These are phyloP conservation scores for Cataglyphis altisquamis DNA, from an alignment of 2,888 invertebrate species.

Conservation along the genomic window DNA sequence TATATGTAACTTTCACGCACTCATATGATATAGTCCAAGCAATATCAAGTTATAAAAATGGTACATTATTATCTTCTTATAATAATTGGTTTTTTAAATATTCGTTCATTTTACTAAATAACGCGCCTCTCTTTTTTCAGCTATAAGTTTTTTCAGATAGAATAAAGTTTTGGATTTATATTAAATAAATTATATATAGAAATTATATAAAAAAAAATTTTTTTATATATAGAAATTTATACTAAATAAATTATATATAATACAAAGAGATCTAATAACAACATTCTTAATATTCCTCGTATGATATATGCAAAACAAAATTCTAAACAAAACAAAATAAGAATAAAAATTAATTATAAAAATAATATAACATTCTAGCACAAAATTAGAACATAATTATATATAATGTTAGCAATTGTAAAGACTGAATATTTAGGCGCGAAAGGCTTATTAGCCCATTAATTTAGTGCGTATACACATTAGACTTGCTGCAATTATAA, in stretches of 20 bases:
- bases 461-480: background rate
- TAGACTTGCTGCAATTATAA: conserved; percentile 47
- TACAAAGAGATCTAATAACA: background rate
- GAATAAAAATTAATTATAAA: background rate
- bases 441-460: conserved; percentile 42
- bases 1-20: background rate
- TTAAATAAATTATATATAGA: background rate
- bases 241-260: background rate
- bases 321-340: background rate
- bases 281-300: background rate
- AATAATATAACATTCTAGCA: background rate
- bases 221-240: background rate
- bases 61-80: background rate
- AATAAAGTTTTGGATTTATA: background rate
- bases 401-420: conserved; percentile 44
- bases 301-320: background rate
- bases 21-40: background rate
- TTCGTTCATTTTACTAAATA: background rate
- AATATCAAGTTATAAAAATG: background rate
- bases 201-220: background rate
- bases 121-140: background rate
- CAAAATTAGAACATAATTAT: background rate
- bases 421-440: conserved; percentile 66
- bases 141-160: background rate
- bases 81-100: background rate